Conservation (phyloP, 2,888 invertebrate species). For the Hololepta plana region DNA sequence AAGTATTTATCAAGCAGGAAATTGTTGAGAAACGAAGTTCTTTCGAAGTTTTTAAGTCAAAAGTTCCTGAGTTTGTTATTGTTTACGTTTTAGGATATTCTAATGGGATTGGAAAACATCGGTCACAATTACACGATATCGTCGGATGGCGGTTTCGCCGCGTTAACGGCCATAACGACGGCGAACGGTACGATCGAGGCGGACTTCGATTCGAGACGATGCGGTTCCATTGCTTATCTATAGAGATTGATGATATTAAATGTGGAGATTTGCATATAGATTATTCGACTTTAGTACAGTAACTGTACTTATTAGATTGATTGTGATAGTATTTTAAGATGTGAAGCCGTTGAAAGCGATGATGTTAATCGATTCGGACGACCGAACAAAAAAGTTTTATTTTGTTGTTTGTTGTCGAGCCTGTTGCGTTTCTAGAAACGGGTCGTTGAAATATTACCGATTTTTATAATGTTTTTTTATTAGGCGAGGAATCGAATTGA, state of each 20-base stretch:
- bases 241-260: constrained; percentile 6
- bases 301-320: too few relatives aligned
- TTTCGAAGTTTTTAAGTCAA: constrained; percentile 2
- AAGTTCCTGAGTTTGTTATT: too few relatives aligned
- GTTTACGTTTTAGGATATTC: constrained; percentile 24
- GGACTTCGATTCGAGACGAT: constrained; percentile 28
- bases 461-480: too few relatives aligned
- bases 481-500: too few relatives aligned
- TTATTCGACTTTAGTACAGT: too few relatives aligned
- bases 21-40: constrained; percentile 4
- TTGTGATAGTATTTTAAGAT: too few relatives aligned
- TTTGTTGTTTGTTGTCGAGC: too few relatives aligned
- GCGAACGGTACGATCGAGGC: constrained; percentile 27
- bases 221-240: constrained; percentile 30
- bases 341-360: too few relatives aligned
- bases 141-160: constrained; percentile 38
- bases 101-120: constrained; percentile 28
- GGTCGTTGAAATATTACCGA: too few relatives aligned
- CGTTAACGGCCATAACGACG: constrained; percentile 36
- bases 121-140: constrained; percentile 33
- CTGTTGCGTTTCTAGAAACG: too few relatives aligned
- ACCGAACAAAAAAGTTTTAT: too few relatives aligned
- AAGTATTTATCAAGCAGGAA: background rate
- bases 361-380: too few relatives aligned
- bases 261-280: constrained; percentile 2